phyloP scores from a whole-genome alignment of 2,797 vertebrate genomes.

The Danio albolineatus region DNA sequence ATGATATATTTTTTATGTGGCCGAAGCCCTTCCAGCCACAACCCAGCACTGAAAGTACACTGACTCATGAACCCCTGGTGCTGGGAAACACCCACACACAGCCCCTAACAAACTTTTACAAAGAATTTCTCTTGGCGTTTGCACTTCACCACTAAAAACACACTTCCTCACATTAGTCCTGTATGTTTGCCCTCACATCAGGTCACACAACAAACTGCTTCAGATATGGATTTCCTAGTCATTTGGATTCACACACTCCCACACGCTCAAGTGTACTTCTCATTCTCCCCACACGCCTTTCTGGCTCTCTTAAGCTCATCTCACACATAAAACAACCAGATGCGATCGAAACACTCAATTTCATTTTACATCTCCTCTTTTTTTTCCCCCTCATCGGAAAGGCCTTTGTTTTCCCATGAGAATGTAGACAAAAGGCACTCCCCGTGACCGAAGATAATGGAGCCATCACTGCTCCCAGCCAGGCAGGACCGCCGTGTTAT shows the following conservation, averaged over 20 bases:
- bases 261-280: background rate
- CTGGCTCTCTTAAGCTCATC: conserved; percentile 6
- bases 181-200: conserved; percentile 52
- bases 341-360: conserved; percentile 42
- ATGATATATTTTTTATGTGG: too few relatives aligned
- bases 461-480: conserved; percentile 42
- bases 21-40: too few relatives aligned
- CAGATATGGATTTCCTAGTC: conserved; percentile 20
- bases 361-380: conserved; percentile 34
- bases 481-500: conserved; percentile 29
- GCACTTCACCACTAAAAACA: background rate
- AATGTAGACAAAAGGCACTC: conserved; percentile 46
- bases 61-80: too few relatives aligned
- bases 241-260: conserved; percentile 20
- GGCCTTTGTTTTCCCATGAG: conserved; percentile 46
- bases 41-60: too few relatives aligned
- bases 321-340: conserved; percentile 35
- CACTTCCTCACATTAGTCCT: background rate
- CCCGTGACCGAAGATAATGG: conserved; percentile 48
- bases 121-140: too few relatives aligned
- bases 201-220: conserved; percentile 65
- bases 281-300: background rate
- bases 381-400: conserved; percentile 3
- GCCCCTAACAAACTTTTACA: too few relatives aligned
- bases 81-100: too few relatives aligned